Percentiles rank a stretch among this genome's conserved stretches.
Evolutionary conservation across 2,113 vertebrate genomes (phyloP).

Genomic region (Sphaerodactylus townsendi): DNA sequence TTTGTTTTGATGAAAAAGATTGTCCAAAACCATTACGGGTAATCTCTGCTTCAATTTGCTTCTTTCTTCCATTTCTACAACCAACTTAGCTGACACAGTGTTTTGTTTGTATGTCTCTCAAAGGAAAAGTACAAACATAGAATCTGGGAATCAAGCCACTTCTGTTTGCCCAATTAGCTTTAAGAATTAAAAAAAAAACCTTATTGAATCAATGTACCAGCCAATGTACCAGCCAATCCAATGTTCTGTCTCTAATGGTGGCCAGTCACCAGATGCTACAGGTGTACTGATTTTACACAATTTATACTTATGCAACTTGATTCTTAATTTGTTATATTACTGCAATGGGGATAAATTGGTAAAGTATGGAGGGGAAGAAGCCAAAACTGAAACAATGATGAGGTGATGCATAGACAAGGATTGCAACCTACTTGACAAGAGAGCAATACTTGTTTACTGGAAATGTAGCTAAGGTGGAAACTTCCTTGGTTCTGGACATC

Average conservation of each 20-base stretch:
- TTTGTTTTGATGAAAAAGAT: constrained; percentile 2
- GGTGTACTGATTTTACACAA: too few relatives aligned
- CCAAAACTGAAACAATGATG: too few relatives aligned
- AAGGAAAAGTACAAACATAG: neutral
- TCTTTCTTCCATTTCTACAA: neutral
- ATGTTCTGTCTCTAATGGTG: neutral
- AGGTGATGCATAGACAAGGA: too few relatives aligned
- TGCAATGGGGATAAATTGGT: too few relatives aligned
- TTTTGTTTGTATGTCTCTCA: constrained; percentile 6
- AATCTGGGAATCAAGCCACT: constrained; percentile 13
- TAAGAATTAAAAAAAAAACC: neutral
- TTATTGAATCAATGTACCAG: neutral
- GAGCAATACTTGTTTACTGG: too few relatives aligned
- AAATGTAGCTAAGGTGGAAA: too few relatives aligned
- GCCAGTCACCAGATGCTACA: neutral
- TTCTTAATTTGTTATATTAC: too few relatives aligned
- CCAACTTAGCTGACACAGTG: constrained; percentile 1
- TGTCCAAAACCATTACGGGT: neutral
- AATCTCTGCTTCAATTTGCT: neutral
- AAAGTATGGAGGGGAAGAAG: too few relatives aligned
- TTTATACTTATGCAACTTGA: too few relatives aligned
- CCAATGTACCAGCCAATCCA: constrained; percentile 9
- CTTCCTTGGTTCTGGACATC: too few relatives aligned
- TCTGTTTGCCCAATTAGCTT: constrained; percentile 9
- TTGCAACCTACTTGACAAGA: too few relatives aligned